Evolutionary conservation across 1,140 invertebrate species (phyloP).

Genomic region (Drosophila burlai): DNA sequence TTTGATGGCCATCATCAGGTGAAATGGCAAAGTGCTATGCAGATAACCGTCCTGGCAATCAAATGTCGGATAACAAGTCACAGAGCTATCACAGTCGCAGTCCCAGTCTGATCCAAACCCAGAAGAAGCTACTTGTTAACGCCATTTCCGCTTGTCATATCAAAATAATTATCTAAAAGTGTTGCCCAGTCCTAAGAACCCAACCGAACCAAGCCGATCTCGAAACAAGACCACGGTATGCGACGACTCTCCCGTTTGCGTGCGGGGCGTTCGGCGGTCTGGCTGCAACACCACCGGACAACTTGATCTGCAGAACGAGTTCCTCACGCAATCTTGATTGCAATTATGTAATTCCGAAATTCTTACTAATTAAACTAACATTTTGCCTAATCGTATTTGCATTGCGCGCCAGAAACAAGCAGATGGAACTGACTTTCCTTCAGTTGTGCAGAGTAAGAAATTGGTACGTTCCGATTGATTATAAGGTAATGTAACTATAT

Average conservation of each 20-base stretch:
- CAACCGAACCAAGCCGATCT: conserved; percentile 16
- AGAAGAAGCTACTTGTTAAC: conserved; percentile 74
- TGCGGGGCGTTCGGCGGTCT: conserved; percentile 35
- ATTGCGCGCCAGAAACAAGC: conserved; percentile 22
- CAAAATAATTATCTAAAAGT: conserved; percentile 81
- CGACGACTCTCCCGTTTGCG: conserved; percentile 45
- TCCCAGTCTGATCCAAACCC: conserved; percentile 16
- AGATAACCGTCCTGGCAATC: conserved; percentile 67
- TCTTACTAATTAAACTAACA: conserved; percentile 78
- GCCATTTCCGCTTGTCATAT: conserved; percentile 81
- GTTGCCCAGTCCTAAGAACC: conserved; percentile 55
- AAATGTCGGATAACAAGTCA: conserved; percentile 64
- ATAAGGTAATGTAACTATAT: background rate
- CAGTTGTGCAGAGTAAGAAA: background rate
- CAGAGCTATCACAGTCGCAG: conserved; percentile 26
- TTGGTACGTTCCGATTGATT: background rate
- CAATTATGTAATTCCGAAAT: conserved; percentile 82
- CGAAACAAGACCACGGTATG: conserved; percentile 38
- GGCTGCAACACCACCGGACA: conserved; percentile 33
- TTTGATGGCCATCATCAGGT: conserved; percentile 52
- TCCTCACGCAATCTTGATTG: conserved; percentile 78
- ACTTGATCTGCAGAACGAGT: conserved; percentile 73
- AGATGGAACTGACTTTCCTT: background rate
- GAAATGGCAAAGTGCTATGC: conserved; percentile 24
- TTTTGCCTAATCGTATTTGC: conserved; percentile 74